A percentile compares a stretch with the other conserved stretches of the same genome.
Evolutionary conservation across 2,113 vertebrate genomes (phyloP).

Genomic region (Columba livia): DNA sequence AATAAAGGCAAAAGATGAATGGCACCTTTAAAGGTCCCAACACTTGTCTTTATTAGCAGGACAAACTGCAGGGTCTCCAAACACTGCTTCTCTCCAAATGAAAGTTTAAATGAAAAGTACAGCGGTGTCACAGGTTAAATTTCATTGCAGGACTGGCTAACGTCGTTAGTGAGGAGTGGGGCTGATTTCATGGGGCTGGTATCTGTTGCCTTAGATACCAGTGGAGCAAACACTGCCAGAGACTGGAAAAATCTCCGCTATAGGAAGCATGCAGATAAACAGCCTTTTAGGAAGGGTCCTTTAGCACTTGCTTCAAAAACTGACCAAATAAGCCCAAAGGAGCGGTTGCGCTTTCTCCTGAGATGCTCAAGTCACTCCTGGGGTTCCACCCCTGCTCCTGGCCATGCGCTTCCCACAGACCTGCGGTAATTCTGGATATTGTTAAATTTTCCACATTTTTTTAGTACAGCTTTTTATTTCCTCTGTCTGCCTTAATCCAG

Average conservation of each 20-base stretch:
- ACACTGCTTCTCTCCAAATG: slow-evolving; percentile 81
- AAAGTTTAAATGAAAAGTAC: slow-evolving; percentile 88
- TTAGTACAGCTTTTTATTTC: slow-evolving; percentile 4
- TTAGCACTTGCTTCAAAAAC: slow-evolving; percentile 32
- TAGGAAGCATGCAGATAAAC: slow-evolving; percentile 49
- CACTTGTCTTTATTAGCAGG: slow-evolving; percentile 88
- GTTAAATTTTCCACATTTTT: slow-evolving; percentile 18
- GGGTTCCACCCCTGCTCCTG: background rate
- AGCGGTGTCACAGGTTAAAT: slow-evolving; percentile 83
- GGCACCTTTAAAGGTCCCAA: slow-evolving; percentile 86
- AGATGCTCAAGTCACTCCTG: background rate
- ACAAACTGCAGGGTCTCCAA: slow-evolving; percentile 81
- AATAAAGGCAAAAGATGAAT: slow-evolving; percentile 87
- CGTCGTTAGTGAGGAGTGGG: slow-evolving; percentile 74
- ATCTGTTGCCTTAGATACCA: slow-evolving; percentile 78
- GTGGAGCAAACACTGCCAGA: slow-evolving; percentile 68
- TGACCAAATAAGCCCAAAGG: slow-evolving; percentile 11
- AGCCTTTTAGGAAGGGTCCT: slow-evolving; percentile 47
- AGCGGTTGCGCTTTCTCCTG: background rate
- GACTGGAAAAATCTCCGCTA: slow-evolving; percentile 32
- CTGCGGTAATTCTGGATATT: background rate
- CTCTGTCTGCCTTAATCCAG: background rate
- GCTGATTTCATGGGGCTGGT: slow-evolving; percentile 74
- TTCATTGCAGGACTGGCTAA: slow-evolving; percentile 80
- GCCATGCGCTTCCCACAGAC: background rate